A percentile compares a stretch with the other conserved stretches of the same genome.
Conservation (phyloP, 2,113 vertebrate genomes). For the Nothoprocta pentlandii region DNA sequence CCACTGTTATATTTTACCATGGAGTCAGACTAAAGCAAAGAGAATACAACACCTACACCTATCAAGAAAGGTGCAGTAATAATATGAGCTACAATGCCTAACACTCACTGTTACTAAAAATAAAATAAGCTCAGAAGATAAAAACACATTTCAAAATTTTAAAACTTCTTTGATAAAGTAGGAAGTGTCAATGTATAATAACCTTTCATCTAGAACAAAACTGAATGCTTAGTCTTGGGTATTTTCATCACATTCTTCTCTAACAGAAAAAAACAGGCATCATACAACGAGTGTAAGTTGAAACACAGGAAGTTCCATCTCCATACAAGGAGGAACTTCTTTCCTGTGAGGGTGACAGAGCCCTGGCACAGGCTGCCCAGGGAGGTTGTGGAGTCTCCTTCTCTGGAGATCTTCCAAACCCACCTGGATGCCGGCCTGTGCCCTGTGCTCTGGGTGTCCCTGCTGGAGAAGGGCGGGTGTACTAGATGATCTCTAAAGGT, state of each 20-base stretch:
- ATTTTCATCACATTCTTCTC: neutral
- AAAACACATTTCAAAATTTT: neutral
- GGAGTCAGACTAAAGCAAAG: neutral
- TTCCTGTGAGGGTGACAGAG: too few relatives aligned
- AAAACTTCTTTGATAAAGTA: neutral
- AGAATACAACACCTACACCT: neutral
- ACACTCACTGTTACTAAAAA: neutral
- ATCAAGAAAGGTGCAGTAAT: neutral
- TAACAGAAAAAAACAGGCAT: slow-evolving; percentile 7
- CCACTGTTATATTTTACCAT: neutral
- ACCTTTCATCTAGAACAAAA: neutral
- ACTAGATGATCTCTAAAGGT: too few relatives aligned
- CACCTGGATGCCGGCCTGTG: too few relatives aligned
- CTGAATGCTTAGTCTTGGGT: neutral
- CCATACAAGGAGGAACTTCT: too few relatives aligned
- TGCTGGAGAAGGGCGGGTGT: too few relatives aligned
- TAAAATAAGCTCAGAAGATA: neutral
- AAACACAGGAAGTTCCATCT: too few relatives aligned
- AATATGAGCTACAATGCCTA: neutral
- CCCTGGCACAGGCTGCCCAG: too few relatives aligned
- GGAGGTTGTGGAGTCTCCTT: too few relatives aligned
- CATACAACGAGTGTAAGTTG: neutral
- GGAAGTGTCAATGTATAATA: neutral
- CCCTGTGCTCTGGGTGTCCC: too few relatives aligned
- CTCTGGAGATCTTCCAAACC: too few relatives aligned